phyloP scores from a whole-genome alignment of 92 coral and sea anemone genomes.

The Siderastrea radians region DNA sequence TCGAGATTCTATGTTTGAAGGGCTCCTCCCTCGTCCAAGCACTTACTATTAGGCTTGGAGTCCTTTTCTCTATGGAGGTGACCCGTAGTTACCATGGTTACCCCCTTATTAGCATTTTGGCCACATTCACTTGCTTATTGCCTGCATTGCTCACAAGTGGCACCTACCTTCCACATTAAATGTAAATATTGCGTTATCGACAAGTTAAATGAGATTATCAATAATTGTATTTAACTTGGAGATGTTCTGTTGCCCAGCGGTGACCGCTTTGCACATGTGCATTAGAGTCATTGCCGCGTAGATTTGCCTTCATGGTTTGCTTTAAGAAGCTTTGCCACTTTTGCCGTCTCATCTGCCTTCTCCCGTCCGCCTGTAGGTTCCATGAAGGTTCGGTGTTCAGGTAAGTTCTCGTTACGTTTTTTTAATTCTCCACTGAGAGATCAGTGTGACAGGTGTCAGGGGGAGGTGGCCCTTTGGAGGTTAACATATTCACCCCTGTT shows the following conservation, averaged over 20 bases:
- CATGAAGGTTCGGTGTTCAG: background rate
- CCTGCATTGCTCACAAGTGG: too few species aligned
- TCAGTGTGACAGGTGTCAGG: background rate
- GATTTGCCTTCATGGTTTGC: background rate
- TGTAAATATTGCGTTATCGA: too few species aligned
- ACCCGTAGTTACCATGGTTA: too few species aligned
- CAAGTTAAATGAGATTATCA: background rate
- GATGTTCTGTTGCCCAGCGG: background rate
- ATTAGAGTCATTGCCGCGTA: background rate
- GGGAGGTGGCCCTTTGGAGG: conserved; percentile 8
- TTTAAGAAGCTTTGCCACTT: background rate
- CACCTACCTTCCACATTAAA: too few species aligned
- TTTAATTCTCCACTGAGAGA: background rate
- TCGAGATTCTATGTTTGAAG: too few species aligned
- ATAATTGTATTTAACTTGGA: background rate
- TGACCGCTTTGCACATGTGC: background rate
- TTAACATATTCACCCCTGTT: too few species aligned
- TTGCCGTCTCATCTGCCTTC: background rate
- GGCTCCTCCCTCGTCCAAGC: too few species aligned
- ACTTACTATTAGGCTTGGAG: too few species aligned
- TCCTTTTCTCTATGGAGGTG: too few species aligned
- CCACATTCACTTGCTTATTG: too few species aligned
- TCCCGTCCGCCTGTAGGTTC: background rate
- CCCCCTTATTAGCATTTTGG: too few species aligned
- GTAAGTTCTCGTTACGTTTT: background rate